phyloP scores from a whole-genome alignment of 2,888 invertebrate species.

The Drosophila rubida region DNA sequence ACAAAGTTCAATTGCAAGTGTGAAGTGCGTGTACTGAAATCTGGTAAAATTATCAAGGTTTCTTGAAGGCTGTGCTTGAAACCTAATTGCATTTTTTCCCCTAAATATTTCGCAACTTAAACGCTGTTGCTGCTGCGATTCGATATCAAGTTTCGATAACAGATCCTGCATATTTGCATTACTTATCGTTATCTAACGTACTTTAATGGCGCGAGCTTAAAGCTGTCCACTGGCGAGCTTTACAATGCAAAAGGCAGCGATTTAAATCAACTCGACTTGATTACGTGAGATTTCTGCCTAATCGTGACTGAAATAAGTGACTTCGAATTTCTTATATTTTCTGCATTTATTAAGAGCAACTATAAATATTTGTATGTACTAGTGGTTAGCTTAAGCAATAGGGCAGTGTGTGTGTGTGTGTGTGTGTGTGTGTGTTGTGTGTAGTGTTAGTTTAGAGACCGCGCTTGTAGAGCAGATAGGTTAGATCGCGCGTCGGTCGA shows the following conservation, averaged over 20 bases:
- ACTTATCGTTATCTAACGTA: neutral
- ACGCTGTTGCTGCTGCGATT: neutral
- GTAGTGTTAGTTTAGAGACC: conserved; percentile 49
- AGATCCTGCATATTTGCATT: neutral
- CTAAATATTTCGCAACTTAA: neutral
- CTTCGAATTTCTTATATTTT: neutral
- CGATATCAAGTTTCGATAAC: neutral
- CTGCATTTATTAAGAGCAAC: conserved; percentile 29
- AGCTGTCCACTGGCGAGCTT: too few species aligned
- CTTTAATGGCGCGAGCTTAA: neutral
- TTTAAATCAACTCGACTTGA: neutral
- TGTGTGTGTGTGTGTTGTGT: neutral
- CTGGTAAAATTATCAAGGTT: neutral
- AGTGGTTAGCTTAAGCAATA: conserved; percentile 7
- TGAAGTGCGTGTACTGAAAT: neutral
- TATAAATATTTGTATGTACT: conserved; percentile 10
- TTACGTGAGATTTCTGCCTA: neutral
- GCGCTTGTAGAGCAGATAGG: conserved; percentile 59
- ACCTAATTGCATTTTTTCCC: neutral
- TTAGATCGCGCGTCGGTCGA: conserved; percentile 65
- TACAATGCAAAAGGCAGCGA: neutral
- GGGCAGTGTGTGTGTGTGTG: neutral
- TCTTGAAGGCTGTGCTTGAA: neutral
- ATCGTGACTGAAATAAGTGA: neutral
- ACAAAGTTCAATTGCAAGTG: neutral